These are phyloP conservation scores for Oceanodroma tethys DNA, from an alignment of 2,113 vertebrate species.

Conservation along the genomic window DNA sequence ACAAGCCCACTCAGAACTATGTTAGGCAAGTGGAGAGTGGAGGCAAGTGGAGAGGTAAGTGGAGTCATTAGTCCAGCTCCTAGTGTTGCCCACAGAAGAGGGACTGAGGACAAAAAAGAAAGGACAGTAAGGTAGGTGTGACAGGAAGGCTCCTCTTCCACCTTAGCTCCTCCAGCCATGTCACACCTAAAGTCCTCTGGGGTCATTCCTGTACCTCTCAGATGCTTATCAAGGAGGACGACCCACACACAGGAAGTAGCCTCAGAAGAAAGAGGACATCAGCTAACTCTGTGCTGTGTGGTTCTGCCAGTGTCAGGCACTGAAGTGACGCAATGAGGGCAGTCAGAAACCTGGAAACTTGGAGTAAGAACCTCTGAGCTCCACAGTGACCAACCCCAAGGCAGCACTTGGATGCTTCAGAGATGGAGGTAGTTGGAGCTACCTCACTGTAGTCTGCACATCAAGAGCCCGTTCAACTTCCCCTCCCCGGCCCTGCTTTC, in stretches of 20 bases:
- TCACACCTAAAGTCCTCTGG: neutral
- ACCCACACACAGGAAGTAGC: neutral
- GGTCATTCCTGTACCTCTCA: neutral
- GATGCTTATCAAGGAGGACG: neutral
- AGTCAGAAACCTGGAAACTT: neutral
- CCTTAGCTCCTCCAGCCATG: neutral
- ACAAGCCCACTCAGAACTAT: neutral
- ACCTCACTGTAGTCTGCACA: neutral
- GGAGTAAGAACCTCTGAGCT: neutral
- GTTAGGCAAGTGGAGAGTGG: neutral
- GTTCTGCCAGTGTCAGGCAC: neutral
- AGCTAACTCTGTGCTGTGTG: neutral
- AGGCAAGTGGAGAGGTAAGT: neutral
- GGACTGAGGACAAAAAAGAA: neutral
- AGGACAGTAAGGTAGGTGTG: neutral
- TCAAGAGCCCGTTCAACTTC: neutral
- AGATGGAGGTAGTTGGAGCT: neutral
- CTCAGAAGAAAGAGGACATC: neutral
- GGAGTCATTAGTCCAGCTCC: neutral
- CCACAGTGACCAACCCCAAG: neutral
- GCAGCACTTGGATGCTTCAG: neutral
- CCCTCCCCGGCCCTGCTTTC: neutral
- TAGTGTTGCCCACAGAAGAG: neutral
- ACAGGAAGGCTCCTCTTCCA: neutral
- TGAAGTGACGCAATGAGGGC: neutral